phyloP scores from a whole-genome alignment of 2,113 vertebrate genomes.

The Origma solitaria region DNA sequence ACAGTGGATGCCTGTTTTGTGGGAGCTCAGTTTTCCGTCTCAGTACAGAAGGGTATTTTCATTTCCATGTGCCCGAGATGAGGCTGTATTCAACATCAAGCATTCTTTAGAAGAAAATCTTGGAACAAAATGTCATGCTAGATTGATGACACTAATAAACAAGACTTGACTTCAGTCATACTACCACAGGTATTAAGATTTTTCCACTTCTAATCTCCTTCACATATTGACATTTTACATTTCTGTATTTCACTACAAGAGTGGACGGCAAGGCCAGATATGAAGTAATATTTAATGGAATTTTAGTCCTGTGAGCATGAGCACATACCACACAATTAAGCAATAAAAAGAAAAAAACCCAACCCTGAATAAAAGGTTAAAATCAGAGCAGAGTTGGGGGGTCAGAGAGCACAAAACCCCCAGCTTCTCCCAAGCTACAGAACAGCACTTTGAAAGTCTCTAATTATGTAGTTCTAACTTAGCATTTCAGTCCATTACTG shows the following conservation, averaged over 20 bases:
- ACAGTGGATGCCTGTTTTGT: background rate
- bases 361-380: background rate
- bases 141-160: slow-evolving; percentile 1
- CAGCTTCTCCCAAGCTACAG: background rate
- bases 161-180: slow-evolving; percentile 2
- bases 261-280: background rate
- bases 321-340: background rate
- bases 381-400: background rate
- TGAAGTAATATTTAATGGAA: background rate
- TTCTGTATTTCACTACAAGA: background rate
- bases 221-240: background rate
- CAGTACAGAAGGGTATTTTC: background rate
- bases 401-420: background rate
- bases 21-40: background rate
- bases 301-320: background rate
- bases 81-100: background rate
- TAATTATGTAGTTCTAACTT: background rate
- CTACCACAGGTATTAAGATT: slow-evolving; percentile 6
- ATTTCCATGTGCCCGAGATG: background rate
- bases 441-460: background rate
- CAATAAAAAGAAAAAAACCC: background rate
- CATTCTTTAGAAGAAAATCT: background rate
- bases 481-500: background rate
- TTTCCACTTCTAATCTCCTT: background rate
- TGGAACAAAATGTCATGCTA: background rate